These are phyloP conservation scores for Epinephelus fuscoguttatus DNA, from an alignment of 2,113 vertebrate genomes.

Conservation along the genomic window DNA sequence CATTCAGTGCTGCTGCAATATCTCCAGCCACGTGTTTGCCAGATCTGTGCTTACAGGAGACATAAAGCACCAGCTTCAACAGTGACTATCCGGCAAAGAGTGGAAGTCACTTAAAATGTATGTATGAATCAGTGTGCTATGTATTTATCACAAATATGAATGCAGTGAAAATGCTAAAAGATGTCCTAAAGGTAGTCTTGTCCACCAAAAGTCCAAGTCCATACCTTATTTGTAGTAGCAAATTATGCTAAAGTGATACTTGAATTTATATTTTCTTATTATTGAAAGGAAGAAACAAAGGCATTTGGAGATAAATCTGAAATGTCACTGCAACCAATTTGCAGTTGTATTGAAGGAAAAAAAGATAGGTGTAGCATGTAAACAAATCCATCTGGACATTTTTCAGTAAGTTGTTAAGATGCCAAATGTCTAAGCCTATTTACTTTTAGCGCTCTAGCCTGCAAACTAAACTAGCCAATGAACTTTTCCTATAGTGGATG, in stretches of 20 bases:
- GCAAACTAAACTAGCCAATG: background rate
- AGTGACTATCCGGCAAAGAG: background rate
- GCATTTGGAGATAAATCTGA: background rate
- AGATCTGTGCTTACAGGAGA: constrained; percentile 24
- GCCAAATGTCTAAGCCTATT: background rate
- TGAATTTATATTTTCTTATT: background rate
- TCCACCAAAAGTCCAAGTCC: background rate
- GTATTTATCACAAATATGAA: background rate
- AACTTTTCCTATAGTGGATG: background rate
- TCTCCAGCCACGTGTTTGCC: constrained; percentile 1
- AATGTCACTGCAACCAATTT: background rate
- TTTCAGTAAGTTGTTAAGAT: background rate
- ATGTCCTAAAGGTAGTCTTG: background rate
- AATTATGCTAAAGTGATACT: background rate
- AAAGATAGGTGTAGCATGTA: background rate
- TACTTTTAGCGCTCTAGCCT: background rate
- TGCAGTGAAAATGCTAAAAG: background rate
- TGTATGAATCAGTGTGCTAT: background rate
- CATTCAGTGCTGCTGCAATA: background rate
- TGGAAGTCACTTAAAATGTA: background rate
- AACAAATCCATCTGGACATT: background rate
- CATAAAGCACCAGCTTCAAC: background rate
- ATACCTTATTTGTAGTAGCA: no score
- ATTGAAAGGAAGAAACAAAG: background rate
- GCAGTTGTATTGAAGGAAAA: background rate